phyloP scores from a whole-genome alignment of 2,797 vertebrate genomes.

The Alauda arvensis region DNA sequence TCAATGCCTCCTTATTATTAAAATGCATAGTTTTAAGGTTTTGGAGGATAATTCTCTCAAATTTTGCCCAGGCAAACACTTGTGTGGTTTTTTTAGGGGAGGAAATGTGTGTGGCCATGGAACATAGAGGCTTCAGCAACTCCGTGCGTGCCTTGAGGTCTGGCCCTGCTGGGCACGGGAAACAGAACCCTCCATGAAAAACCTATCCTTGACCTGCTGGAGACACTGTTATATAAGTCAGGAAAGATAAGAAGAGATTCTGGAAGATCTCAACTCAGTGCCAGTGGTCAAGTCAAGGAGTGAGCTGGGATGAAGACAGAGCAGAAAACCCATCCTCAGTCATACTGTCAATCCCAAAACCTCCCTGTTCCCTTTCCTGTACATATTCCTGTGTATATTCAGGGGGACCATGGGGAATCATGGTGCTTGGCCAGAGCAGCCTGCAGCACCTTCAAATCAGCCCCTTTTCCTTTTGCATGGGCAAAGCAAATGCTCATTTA shows the following conservation, averaged over 20 bases:
- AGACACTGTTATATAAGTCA: neutral
- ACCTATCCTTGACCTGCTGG: neutral
- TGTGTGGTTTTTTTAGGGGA: neutral
- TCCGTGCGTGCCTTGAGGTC: neutral
- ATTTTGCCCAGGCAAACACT: neutral
- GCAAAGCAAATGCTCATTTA: neutral
- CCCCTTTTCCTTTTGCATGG: neutral
- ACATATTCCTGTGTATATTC: neutral
- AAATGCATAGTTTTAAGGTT: neutral
- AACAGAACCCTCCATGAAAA: neutral
- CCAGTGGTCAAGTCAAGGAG: neutral
- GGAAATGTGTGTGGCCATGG: neutral
- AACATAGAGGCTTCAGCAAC: neutral
- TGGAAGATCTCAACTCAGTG: neutral
- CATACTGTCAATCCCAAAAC: neutral
- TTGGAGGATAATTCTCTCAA: neutral
- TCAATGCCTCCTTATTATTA: neutral
- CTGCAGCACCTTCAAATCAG: neutral
- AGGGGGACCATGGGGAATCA: accelerated
- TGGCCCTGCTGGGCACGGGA: neutral
- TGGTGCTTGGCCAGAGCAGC: neutral
- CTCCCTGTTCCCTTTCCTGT: neutral
- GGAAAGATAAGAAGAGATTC: neutral
- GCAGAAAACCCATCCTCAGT: neutral
- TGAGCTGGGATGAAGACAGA: neutral